Percentiles rank a stretch among this genome's conserved stretches.
Conservation (phyloP, 2,113 vertebrate species). For the Zeus faber region DNA sequence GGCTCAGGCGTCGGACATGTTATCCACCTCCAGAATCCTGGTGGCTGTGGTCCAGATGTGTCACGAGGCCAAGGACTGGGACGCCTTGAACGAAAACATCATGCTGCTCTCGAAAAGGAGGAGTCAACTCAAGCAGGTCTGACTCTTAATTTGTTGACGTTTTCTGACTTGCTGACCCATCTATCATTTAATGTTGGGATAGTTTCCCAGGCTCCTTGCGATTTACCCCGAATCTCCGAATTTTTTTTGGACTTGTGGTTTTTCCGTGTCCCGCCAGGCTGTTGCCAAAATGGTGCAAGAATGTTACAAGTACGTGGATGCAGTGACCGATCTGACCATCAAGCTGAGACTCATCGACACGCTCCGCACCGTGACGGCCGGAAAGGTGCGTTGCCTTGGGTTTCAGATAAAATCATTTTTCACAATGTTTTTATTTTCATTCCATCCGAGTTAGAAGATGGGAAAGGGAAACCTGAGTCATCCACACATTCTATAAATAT, state of each 20-base stretch:
- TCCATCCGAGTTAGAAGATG: no score
- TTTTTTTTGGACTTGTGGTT: background rate
- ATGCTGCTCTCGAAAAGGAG: slow-evolving; percentile 94
- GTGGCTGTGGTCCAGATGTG: slow-evolving; percentile 97
- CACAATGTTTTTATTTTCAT: no score
- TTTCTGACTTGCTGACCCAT: background rate
- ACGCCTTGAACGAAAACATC: slow-evolving; percentile 96
- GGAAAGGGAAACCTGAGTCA: no score
- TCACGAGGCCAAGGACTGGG: slow-evolving; percentile 95
- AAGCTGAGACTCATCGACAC: slow-evolving; percentile 96
- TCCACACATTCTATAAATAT: no score
- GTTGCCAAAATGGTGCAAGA: slow-evolving; percentile 99
- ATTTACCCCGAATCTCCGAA: no score
- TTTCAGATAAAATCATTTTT: background rate
- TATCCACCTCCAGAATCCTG: slow-evolving; percentile 94
- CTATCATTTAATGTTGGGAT: background rate
- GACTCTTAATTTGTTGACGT: slow-evolving; percentile 15
- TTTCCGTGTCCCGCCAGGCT: slow-evolving; percentile 73
- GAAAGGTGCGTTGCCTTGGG: slow-evolving; percentile 80
- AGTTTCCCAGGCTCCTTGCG: no score
- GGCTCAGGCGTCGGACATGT: slow-evolving; percentile 97
- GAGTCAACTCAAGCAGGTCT: slow-evolving; percentile 97
- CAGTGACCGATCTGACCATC: slow-evolving; percentile 86
- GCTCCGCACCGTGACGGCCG: slow-evolving; percentile 93
- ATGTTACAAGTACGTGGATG: slow-evolving; percentile 93